Evolutionary conservation across 2,113 vertebrate genomes (phyloP).

Genomic region (Morone chrysops): DNA sequence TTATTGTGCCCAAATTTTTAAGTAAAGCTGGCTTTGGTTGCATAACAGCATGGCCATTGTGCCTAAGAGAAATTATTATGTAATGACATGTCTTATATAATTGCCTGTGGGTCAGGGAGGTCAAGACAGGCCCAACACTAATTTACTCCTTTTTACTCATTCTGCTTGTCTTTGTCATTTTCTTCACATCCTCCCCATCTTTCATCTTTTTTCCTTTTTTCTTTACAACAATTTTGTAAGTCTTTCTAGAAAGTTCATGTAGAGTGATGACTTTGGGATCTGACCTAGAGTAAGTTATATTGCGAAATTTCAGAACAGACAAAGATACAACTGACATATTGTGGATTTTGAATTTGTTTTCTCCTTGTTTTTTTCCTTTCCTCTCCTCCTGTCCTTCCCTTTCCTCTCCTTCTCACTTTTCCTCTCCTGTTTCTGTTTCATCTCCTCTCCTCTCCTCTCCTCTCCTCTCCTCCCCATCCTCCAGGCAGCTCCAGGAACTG

Average conservation of each 20-base stretch:
- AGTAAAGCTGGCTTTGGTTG: constrained; percentile 31
- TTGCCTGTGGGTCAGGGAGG: constrained; percentile 19
- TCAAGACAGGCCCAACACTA: neutral
- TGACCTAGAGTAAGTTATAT: neutral
- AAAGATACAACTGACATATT: neutral
- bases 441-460: neutral
- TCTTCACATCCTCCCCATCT: neutral
- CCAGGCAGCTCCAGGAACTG: constrained; percentile 95
- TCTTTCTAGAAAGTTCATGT: neutral
- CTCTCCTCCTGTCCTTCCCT: neutral
- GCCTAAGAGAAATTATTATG: constrained; percentile 36
- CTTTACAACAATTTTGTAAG: neutral
- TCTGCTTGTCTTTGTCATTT: neutral
- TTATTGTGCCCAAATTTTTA: constrained; percentile 27
- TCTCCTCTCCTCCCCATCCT: constrained; percentile 17
- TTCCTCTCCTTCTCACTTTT: too few relatives aligned
- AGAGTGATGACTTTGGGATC: neutral
- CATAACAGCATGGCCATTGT: constrained; percentile 24
- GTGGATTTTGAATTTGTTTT: neutral
- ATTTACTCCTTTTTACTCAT: neutral
- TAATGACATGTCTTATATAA: constrained; percentile 52
- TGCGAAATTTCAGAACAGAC: neutral
- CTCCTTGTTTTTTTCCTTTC: neutral
- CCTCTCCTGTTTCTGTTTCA: neutral
- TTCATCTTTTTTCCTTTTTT: neutral